Conservation (phyloP, 2,888 invertebrate species). For the Amphipyra berbera region DNA sequence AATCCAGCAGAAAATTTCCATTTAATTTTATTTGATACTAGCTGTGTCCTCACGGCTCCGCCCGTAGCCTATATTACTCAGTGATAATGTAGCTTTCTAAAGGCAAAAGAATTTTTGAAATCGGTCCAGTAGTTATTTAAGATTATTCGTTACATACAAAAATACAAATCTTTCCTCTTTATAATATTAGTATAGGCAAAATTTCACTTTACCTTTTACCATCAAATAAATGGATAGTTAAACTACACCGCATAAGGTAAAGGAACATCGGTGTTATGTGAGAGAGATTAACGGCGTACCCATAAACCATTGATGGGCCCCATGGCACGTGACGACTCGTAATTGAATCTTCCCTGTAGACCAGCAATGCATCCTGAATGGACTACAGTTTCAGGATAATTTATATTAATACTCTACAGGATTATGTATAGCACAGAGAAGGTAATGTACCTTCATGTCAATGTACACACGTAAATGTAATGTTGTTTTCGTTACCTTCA, state of each 20-base stretch:
- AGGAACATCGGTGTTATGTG: not conserved
- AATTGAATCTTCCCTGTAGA: constrained; percentile 60
- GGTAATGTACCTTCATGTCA: too few species aligned
- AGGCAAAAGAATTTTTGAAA: too few species aligned
- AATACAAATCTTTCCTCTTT: too few species aligned
- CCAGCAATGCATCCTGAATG: constrained; percentile 16
- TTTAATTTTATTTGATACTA: not conserved
- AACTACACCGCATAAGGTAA: not conserved
- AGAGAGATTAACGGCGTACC: constrained; percentile 7
- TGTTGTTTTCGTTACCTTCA: too few species aligned
- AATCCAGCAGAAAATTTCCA: not conserved
- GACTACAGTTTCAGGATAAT: constrained; percentile 28
- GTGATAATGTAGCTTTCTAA: too few species aligned
- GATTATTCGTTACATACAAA: too few species aligned
- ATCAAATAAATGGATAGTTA: not conserved
- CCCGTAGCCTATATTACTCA: too few species aligned
- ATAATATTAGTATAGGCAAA: too few species aligned
- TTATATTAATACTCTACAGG: constrained; percentile 19
- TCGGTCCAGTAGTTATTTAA: too few species aligned
- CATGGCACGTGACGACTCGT: constrained; percentile 61
- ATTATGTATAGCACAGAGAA: too few species aligned
- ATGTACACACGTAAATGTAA: too few species aligned
- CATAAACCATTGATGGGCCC: constrained; percentile 56
- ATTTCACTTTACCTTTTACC: not conserved
- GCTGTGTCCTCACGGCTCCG: too few species aligned